Conservation (phyloP, 2,113 vertebrate species). For the Eira barbara region DNA sequence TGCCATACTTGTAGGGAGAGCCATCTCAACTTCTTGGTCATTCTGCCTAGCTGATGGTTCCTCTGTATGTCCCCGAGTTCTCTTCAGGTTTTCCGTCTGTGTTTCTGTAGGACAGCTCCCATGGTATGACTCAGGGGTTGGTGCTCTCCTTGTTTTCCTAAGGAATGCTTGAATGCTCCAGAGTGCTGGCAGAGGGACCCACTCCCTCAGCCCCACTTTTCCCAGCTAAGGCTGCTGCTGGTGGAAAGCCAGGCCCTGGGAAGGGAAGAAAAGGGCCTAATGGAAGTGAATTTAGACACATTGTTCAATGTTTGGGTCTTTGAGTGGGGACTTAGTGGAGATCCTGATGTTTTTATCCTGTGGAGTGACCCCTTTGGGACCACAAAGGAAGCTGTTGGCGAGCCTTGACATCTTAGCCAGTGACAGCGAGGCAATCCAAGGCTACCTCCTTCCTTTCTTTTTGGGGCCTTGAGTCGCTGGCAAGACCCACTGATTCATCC, state of each 20-base stretch:
- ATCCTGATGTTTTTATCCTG: neutral
- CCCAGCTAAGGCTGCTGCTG: neutral
- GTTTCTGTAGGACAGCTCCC: neutral
- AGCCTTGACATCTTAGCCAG: neutral
- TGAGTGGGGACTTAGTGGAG: neutral
- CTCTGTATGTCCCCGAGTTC: neutral
- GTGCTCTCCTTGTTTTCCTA: neutral
- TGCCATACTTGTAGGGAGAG: neutral
- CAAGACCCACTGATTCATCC: neutral
- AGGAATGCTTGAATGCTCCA: neutral
- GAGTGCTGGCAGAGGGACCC: neutral
- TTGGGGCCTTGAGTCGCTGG: neutral
- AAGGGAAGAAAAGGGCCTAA: neutral
- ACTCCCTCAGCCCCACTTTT: neutral
- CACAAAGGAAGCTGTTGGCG: neutral
- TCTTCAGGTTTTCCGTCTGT: neutral
- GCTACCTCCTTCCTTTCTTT: neutral
- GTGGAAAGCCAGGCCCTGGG: neutral
- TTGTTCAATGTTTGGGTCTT: neutral
- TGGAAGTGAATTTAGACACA: neutral
- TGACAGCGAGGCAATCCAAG: neutral
- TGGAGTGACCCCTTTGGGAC: neutral
- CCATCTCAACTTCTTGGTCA: too few relatives aligned
- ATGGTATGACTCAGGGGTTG: rapidly evolving
- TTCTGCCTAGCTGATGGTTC: neutral